phyloP scores from a whole-genome alignment of 2,113 vertebrate genomes.

The Aplodontia rufa region DNA sequence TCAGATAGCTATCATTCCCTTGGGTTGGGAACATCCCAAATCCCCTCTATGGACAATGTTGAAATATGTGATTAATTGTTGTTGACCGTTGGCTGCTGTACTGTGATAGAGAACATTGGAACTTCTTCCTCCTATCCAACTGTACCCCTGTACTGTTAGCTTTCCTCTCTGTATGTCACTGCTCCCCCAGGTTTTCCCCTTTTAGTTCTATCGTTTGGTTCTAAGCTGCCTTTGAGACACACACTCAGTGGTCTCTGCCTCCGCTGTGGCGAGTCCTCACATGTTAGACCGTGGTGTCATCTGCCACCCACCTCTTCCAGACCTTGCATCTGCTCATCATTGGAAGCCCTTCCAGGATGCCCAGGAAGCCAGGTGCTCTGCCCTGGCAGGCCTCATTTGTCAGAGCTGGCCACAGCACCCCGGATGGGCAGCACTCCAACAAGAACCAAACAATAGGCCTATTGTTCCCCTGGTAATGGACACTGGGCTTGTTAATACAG shows the following conservation, averaged over 20 bases:
- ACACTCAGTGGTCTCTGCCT: background rate
- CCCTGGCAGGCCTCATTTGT: background rate
- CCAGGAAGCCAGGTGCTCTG: background rate
- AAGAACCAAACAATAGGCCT: background rate
- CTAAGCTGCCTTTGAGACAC: background rate
- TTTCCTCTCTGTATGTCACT: background rate
- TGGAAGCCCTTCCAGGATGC: background rate
- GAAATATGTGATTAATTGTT: background rate
- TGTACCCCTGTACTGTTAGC: background rate
- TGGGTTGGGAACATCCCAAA: background rate
- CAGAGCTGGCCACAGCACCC: background rate
- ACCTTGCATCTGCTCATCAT: background rate
- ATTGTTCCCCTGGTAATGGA: conserved; percentile 24
- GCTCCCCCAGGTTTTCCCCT: background rate
- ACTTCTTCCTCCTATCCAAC: background rate
- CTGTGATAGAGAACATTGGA: background rate
- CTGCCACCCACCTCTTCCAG: background rate
- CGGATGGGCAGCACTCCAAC: background rate
- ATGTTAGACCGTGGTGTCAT: background rate
- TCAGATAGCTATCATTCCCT: background rate
- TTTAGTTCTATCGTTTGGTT: background rate
- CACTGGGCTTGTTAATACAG: conserved; percentile 42
- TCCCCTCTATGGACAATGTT: background rate
- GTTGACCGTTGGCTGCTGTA: background rate
- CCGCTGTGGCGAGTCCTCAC: background rate